phyloP scores from a whole-genome alignment of 2,113 vertebrate genomes.

The Oostethus manadensis region DNA sequence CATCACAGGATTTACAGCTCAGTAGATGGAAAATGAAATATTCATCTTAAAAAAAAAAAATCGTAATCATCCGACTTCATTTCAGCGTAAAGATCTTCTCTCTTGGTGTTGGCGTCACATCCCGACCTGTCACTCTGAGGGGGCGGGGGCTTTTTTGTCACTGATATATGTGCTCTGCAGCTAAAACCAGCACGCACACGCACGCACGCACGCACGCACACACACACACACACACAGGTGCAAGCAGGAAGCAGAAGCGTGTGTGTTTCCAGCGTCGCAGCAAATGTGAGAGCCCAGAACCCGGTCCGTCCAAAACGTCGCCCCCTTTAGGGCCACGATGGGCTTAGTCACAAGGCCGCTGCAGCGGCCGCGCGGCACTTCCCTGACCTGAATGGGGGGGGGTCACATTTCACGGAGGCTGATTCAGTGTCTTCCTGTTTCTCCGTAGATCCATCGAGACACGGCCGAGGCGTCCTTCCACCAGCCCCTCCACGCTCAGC shows the following conservation, averaged over 20 bases:
- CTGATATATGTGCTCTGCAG: slow-evolving; percentile 6
- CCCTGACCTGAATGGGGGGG: no score
- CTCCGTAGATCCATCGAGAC: slow-evolving; percentile 73
- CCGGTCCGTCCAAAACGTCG: background rate
- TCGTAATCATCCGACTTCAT: no score
- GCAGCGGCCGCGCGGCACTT: no score
- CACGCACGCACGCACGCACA: slow-evolving; percentile 12
- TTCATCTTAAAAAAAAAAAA: no score
- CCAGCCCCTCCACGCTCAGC: slow-evolving; percentile 41
- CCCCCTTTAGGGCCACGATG: background rate
- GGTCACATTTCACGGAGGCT: slow-evolving; percentile 68
- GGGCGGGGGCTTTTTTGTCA: no score
- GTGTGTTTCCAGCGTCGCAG: slow-evolving; percentile 41
- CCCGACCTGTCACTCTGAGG: no score
- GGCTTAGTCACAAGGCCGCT: background rate
- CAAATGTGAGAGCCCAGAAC: slow-evolving; percentile 6
- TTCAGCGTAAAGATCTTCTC: no score
- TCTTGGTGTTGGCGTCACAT: no score
- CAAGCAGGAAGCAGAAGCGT: slow-evolving; percentile 54
- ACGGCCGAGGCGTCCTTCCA: slow-evolving; percentile 62
- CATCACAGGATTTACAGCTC: background rate
- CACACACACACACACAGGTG: slow-evolving; percentile 25
- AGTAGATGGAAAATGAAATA: background rate
- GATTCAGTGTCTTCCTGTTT: slow-evolving; percentile 68
- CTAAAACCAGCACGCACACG: background rate